Conservation (phyloP, 2,888 invertebrate genomes). For the Rhingia rostrata region DNA sequence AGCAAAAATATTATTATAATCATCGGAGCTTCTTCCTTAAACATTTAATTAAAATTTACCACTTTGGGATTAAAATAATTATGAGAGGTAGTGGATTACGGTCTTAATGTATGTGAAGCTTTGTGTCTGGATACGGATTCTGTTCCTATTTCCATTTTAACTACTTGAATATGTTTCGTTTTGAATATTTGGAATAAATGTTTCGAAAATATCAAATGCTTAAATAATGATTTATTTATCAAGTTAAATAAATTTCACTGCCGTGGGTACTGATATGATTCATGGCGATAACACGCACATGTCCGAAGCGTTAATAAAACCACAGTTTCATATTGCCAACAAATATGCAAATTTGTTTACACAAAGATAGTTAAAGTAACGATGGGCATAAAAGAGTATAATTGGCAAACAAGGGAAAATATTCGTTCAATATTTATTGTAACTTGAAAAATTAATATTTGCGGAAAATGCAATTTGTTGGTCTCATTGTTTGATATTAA, state of each 20-base stretch:
- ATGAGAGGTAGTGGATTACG: neutral
- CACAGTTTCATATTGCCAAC: conserved; percentile 46
- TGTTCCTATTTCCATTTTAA: neutral
- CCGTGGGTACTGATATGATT: conserved; percentile 33
- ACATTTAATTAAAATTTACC: conserved; percentile 42
- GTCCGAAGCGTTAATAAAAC: conserved; percentile 28
- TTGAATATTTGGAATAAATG: conserved; percentile 23
- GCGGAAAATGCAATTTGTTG: conserved; percentile 33
- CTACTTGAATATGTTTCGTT: conserved; percentile 2
- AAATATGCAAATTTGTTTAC: conserved; percentile 38
- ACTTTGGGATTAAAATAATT: conserved; percentile 13
- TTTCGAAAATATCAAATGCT: conserved; percentile 20
- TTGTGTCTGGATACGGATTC: neutral
- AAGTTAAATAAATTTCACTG: conserved; percentile 38
- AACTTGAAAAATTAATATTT: conserved; percentile 26
- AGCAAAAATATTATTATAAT: conserved; percentile 40
- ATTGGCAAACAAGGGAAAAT: conserved; percentile 49
- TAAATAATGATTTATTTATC: conserved; percentile 37
- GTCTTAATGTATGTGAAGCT: neutral
- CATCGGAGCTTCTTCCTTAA: conserved; percentile 26
- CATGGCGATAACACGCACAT: conserved; percentile 17
- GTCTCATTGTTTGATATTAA: conserved; percentile 7
- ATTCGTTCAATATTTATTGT: conserved; percentile 37
- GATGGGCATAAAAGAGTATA: conserved; percentile 40
- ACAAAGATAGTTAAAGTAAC: conserved; percentile 35